Evolutionary conservation across 2,113 vertebrate species (phyloP), one percentile per base, ranked within the genome.

Genomic region (Pitta sordida): DNA sequence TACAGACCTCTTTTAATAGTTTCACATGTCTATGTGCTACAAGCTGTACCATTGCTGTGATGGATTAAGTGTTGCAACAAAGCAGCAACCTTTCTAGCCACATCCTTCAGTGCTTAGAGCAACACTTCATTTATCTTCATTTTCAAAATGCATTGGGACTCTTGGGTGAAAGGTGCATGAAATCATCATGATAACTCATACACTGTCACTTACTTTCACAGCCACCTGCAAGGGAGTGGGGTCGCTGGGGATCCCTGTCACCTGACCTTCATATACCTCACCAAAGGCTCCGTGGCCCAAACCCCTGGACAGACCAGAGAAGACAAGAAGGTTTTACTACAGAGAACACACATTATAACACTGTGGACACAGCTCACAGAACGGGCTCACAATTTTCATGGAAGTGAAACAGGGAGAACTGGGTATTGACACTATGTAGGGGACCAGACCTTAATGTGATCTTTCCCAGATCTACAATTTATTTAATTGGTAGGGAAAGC

Each of bases 241-340:
- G 95, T 99, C 99, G 5, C 97, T 99, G 80, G 99, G 98, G 87
- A 98, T 98, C 60, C 98, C 98, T 79, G 99, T 97, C 36, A 99
- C 99, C 95, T 99, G 98, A 43, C 99, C 99, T 98, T 99, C 99
- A 83, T 99, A 99, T 62, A 99, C 99, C 93, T 99, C 99, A 90
- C 99, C 99, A 83, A 99, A 99, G 2, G 99, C 99, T 34, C 99
- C 99, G 17, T 99, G 99, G 83, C 99, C 99, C 91, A 99, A 98
- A 93, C 99, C 99, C 98, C 99, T 99, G 97, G 58, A 94, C 82
- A 95, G 75, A 97, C 56, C 91, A 97, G 94, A 97, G 96, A 95
- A 94, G 59, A 83, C 59, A 95, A 89, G 63, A 95, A 94, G 78
- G 53, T 95, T 95, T 96, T 95, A 96, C 93, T 95, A 55, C 62